These are phyloP conservation scores for Diorhabda sublineata DNA, from an alignment of 1,140 invertebrate genomes.

Conservation along the genomic window DNA sequence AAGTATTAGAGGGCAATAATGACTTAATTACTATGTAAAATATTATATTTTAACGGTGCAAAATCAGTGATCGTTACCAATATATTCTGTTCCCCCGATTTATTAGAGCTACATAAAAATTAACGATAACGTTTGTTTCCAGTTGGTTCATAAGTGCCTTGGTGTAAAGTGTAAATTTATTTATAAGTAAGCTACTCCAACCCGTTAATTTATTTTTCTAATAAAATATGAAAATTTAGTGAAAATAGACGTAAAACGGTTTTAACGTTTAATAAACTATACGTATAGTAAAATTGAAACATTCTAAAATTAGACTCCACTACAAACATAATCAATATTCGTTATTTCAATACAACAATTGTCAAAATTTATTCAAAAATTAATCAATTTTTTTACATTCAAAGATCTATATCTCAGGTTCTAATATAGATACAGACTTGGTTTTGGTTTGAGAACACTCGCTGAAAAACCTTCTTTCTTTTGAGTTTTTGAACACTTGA, in stretches of 20 bases:
- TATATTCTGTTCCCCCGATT: slow-evolving; percentile 14
- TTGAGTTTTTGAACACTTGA: no score
- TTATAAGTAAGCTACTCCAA: neutral
- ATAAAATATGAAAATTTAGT: neutral
- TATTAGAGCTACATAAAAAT: slow-evolving; percentile 15
- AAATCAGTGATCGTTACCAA: slow-evolving; percentile 14
- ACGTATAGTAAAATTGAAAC: neutral
- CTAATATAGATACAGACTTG: no score
- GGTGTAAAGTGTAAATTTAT: neutral
- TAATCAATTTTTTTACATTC: no score
- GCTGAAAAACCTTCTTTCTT: no score
- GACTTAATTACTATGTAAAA: slow-evolving; percentile 14
- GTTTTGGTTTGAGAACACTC: no score
- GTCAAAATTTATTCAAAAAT: no score
- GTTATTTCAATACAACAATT: no score
- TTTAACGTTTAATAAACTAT: neutral
- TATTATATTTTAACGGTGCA: slow-evolving; percentile 15
- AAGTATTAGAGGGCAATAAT: neutral
- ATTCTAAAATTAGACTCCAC: no score
- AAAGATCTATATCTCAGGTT: no score
- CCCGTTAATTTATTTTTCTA: neutral
- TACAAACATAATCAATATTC: no score
- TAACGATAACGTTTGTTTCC: slow-evolving; percentile 14
- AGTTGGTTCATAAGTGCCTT: slow-evolving; percentile 9
- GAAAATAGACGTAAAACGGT: neutral